Conservation (phyloP, 2,888 invertebrate genomes). For the Euphydryas editha region DNA sequence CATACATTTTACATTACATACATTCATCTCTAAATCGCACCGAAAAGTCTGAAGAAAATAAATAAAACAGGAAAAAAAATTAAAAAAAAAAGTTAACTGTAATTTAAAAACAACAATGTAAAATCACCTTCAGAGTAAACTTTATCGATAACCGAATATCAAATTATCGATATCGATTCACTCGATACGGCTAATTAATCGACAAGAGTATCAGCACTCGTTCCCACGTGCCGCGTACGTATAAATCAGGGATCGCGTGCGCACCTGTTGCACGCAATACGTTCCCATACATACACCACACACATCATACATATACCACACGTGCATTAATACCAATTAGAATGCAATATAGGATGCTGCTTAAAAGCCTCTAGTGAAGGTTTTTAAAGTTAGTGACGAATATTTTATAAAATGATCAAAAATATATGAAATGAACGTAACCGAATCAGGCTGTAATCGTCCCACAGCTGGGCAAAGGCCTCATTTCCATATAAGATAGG, state of each 20-base stretch:
- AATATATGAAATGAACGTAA: no score
- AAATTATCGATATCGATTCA: neutral
- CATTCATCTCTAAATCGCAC: no score
- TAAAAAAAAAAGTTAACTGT: neutral
- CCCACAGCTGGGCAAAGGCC: no score
- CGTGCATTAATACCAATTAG: no score
- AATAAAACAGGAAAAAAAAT: neutral
- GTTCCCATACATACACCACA: slow-evolving; percentile 30
- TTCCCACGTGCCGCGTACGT: slow-evolving; percentile 37
- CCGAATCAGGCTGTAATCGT: no score
- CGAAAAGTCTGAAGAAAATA: neutral
- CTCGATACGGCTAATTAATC: slow-evolving; percentile 18
- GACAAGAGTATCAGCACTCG: slow-evolving; percentile 19
- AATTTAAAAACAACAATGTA: neutral
- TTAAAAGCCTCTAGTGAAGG: no score
- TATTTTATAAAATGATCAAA: no score
- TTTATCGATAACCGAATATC: neutral
- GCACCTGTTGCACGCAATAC: slow-evolving; percentile 39
- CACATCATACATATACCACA: neutral
- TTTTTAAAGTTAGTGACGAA: no score
- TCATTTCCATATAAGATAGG: no score
- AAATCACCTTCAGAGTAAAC: neutral
- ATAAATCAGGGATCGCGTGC: slow-evolving; percentile 43
- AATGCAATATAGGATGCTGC: neutral
- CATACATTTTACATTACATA: no score